Percentiles rank a stretch among this genome's conserved stretches.
phyloP scores from a whole-genome alignment of 92 coral and sea anemone genomes.

The Bergia puertoricense region DNA sequence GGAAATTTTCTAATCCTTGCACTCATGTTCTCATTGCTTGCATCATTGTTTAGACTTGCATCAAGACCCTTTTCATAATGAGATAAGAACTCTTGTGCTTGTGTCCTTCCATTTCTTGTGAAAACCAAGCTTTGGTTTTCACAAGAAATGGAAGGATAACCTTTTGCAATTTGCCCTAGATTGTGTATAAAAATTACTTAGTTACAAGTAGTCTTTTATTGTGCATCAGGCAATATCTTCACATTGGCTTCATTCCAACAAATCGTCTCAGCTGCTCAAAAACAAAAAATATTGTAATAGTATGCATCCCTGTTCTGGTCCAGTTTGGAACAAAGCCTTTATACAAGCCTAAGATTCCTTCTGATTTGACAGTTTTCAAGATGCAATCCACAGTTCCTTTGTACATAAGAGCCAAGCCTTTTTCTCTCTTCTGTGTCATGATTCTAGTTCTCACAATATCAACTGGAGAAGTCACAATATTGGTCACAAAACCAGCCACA shows the following conservation, averaged over 20 bases:
- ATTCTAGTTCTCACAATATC: slow-evolving; percentile 92
- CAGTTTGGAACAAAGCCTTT: slow-evolving; percentile 98
- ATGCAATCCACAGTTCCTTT: slow-evolving; percentile 87
- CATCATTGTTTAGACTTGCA: no score
- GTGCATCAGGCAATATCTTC: not conserved
- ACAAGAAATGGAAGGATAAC: no score
- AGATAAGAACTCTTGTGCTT: no score
- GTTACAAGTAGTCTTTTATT: no score
- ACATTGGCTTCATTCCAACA: slow-evolving; percentile 89
- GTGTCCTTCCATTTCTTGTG: no score
- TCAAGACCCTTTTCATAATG: no score
- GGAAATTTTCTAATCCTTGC: no score
- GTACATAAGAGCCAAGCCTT: slow-evolving; percentile 73
- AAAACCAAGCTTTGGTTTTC: no score
- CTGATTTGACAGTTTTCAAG: slow-evolving; percentile 78
- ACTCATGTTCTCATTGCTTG: no score
- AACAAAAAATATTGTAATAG: slow-evolving; percentile 92
- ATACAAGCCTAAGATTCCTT: slow-evolving; percentile 88
- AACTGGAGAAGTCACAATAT: slow-evolving; percentile 88
- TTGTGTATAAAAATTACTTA: no score
- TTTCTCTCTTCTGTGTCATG: slow-evolving; percentile 83
- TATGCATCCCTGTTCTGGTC: slow-evolving; percentile 96
- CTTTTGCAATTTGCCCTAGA: no score
- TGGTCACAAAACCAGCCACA: slow-evolving; percentile 90
- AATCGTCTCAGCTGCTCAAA: slow-evolving; percentile 87